Evolutionary conservation across 2,113 vertebrate genomes (phyloP), one percentile per base, ranked within the genome.

Genomic region (Apus apus): DNA sequence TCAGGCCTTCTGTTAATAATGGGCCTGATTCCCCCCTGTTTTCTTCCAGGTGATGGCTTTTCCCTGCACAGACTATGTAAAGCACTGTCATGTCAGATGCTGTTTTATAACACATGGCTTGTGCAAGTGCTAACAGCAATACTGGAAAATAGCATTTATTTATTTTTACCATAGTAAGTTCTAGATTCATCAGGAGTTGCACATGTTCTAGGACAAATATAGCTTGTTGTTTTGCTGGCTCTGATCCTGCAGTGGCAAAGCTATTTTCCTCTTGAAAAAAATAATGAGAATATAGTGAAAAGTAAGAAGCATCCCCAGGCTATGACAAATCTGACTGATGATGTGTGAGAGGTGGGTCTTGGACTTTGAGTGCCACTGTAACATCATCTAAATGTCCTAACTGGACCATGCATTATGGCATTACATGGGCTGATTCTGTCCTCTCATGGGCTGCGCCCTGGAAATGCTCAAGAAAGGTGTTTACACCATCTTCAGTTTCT

Each of bases 321-420:
- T 84, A 0, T 53, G 32, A 54, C 50, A 64, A 62, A 38, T 58
- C n/a, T 7, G 5, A 14, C 12, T 4, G 13, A 29, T 90, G 89
- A 38, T 2, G 0, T 36, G 27, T 77, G 9, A 20, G 34, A 73
- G 36, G 6, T 87, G 54, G 36, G 40, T 43, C 40, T 72, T 0
- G 1, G 22, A 40, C 48, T 73, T 48, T 7, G 65, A 68, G 88
- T 36, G 56, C 29, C 57, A 58, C 48, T 19, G 0, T 6, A 71
- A n/a, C 0, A 0, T 2, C 1, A 5, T 75, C 30, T 62, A 30
- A 50, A 58, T 29, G 19, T 18, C 57, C 83, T 32, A 15, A 34
- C 32, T 25, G 36, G 79, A 46, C 48, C 8, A 4, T 21, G 20
- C 22, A 11, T 25, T 17, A 26, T 38, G 53, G 23, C 0, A 1